phyloP scores from a whole-genome alignment of 1,140 invertebrate genomes.

The Octopus sinensis region DNA sequence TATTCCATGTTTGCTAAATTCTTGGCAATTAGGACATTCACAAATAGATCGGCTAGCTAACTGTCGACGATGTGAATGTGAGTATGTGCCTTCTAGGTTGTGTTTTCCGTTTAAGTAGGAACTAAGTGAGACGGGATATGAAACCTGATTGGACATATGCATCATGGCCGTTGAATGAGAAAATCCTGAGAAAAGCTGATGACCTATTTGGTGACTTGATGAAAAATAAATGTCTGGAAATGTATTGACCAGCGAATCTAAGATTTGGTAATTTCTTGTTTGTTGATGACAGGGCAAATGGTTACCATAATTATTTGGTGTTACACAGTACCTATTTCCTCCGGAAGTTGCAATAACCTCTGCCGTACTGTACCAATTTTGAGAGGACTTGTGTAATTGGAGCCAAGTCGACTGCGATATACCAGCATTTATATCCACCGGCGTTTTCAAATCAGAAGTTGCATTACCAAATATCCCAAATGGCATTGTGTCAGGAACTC shows the following conservation, averaged over 20 bases:
- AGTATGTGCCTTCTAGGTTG: not conserved
- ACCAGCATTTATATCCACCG: not conserved
- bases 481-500: not conserved
- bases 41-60: constrained; percentile 65
- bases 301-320: not conserved
- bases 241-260: not conserved
- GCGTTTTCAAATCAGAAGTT: not conserved
- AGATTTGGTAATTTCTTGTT: not conserved
- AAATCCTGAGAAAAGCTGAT: not conserved
- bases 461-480: not conserved
- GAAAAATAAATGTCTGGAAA: not conserved
- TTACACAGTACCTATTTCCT: not conserved
- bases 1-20: constrained; percentile 88
- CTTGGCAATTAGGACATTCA: constrained; percentile 93
- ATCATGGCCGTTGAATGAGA: not conserved
- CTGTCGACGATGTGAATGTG: not conserved
- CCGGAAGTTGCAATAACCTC: not conserved
- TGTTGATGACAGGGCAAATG: not conserved
- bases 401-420: not conserved
- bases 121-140: not conserved
- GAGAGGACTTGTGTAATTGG: not conserved
- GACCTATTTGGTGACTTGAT: not conserved
- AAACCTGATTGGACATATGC: not conserved
- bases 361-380: not conserved
- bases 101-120: not conserved